Conservation (phyloP, 2,888 invertebrate genomes). For the Sylvicola fuscatus region DNA sequence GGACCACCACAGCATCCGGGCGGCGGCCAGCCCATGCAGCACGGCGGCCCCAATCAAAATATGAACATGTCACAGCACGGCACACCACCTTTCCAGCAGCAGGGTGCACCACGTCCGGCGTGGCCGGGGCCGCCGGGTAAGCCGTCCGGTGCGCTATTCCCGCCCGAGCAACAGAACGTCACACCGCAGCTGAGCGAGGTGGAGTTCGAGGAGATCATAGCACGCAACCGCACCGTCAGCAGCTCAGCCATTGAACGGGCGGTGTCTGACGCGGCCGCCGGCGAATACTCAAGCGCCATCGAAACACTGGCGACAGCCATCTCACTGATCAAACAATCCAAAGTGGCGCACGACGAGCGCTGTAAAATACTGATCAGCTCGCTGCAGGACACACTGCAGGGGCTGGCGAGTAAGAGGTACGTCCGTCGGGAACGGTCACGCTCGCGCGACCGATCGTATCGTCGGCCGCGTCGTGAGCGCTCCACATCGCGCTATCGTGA, state of each 20-base stretch:
- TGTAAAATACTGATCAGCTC: conserved; percentile 96
- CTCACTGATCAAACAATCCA: conserved; percentile 94
- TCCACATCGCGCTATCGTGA: conserved; percentile 43
- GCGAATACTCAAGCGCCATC: conserved; percentile 95
- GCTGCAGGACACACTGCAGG: conserved; percentile 88
- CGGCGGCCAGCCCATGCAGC: conserved; percentile 25
- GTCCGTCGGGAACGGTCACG: conserved; percentile 44
- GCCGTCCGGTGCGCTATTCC: conserved; percentile 16
- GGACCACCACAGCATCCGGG: conserved; percentile 26
- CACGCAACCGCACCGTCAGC: conserved; percentile 89
- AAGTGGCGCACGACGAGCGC: conserved; percentile 66
- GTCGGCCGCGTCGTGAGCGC: conserved; percentile 24
- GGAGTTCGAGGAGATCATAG: conserved; percentile 98
- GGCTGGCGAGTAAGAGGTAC: conserved; percentile 95
- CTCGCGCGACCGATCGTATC: conserved; percentile 28
- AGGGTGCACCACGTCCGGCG: conserved; percentile 48
- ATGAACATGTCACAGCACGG: conserved; percentile 31
- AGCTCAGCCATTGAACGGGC: conserved; percentile 94
- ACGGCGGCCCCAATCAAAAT: conserved; percentile 23
- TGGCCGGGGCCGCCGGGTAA: conserved; percentile 31
- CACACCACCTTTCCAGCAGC: conserved; percentile 44
- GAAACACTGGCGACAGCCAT: conserved; percentile 98
- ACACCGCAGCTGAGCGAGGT: conserved; percentile 61
- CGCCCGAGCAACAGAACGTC: conserved; percentile 21
- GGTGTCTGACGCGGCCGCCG: conserved; percentile 91